Evolutionary conservation across 1,140 invertebrate species (phyloP).

Genomic region (Neuroterus valhalla): DNA sequence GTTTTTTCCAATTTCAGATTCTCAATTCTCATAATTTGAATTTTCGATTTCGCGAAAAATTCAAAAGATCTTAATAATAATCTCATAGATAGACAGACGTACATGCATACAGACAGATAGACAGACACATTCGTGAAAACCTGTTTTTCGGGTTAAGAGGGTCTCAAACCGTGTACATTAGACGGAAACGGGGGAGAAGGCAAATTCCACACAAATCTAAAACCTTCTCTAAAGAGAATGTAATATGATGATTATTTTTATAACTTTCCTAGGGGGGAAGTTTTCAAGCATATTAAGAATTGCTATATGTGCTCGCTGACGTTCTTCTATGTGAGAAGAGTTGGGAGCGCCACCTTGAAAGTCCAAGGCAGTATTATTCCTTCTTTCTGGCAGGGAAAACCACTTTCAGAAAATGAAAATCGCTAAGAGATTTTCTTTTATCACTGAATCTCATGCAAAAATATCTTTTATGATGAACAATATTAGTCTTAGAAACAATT

Average conservation of each 20-base stretch:
- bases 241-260: conserved; percentile 31
- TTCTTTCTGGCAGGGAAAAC: conserved; percentile 11
- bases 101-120: no score
- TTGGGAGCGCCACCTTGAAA: conserved; percentile 12
- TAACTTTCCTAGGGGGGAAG: conserved; percentile 10
- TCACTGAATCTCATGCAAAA: conserved; percentile 2
- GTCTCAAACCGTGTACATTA: no score
- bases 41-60: no score
- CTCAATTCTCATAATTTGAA: no score
- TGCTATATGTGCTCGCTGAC: conserved; percentile 25
- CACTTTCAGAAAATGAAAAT: conserved; percentile 28
- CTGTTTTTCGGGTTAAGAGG: no score
- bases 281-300: conserved; percentile 27
- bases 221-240: no score
- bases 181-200: no score
- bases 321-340: conserved; percentile 14
- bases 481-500: neutral
- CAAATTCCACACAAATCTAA: no score
- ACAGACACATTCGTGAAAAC: no score
- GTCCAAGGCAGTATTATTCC: conserved; percentile 20
- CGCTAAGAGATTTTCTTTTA: conserved; percentile 24
- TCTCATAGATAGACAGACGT: no score
- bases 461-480: conserved; percentile 3
- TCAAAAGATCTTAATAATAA: no score
- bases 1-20: no score